phyloP scores from a whole-genome alignment of 2,113 vertebrate species.

The Prietella phreatophila region DNA sequence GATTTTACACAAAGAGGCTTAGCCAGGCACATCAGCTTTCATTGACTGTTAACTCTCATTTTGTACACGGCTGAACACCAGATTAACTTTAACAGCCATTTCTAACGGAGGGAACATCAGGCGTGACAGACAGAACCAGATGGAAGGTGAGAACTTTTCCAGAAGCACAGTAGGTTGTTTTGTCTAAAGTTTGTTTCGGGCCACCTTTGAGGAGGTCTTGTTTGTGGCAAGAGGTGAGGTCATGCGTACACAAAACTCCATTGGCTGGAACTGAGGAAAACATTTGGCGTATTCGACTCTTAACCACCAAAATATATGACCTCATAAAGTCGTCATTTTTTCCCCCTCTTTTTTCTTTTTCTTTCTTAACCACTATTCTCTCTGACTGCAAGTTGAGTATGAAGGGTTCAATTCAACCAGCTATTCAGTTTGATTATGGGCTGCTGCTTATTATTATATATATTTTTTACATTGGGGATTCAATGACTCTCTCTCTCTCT shows the following conservation, averaged over 20 bases:
- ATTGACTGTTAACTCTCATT: slow-evolving; percentile 34
- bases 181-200: slow-evolving; percentile 57
- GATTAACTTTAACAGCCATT: slow-evolving; percentile 45
- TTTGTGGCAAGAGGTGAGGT: slow-evolving; percentile 73
- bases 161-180: slow-evolving; percentile 54
- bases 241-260: slow-evolving; percentile 71
- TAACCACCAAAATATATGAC: slow-evolving; percentile 67
- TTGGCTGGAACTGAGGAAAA: slow-evolving; percentile 63
- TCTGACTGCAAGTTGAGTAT: background rate
- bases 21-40: slow-evolving; percentile 29
- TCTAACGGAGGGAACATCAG: slow-evolving; percentile 50
- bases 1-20: slow-evolving; percentile 39
- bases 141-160: slow-evolving; percentile 58
- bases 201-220: slow-evolving; percentile 64
- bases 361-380: background rate
- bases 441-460: background rate
- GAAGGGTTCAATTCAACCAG: slow-evolving; percentile 6
- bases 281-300: slow-evolving; percentile 63
- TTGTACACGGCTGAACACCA: slow-evolving; percentile 20
- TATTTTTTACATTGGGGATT: background rate
- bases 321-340: slow-evolving; percentile 62
- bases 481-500: background rate
- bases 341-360: slow-evolving; percentile 15
- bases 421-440: slow-evolving; percentile 22
- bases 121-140: slow-evolving; percentile 44